Evolutionary conservation across 2,888 invertebrate genomes (phyloP).

Genomic region (Tenthredo notha): DNA sequence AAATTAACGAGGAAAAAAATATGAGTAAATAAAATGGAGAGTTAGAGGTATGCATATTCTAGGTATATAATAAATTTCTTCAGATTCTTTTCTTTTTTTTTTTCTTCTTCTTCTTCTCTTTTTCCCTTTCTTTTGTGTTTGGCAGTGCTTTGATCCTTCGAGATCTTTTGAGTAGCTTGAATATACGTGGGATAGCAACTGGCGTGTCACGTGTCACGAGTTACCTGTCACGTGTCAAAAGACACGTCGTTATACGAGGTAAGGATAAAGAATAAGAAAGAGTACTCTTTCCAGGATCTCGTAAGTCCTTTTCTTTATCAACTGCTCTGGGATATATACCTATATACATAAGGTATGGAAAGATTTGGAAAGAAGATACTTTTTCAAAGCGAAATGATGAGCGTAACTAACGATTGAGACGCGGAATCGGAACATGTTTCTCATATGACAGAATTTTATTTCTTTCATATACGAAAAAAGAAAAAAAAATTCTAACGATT

Average conservation of each 20-base stretch:
- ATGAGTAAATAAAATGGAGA: background rate
- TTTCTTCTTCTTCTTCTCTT: background rate
- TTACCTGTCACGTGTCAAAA: conserved; percentile 32
- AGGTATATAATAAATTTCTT: background rate
- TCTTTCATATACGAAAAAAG: background rate
- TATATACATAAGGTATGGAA: background rate
- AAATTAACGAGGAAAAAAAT: background rate
- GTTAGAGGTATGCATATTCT: background rate
- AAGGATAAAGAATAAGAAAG: conserved; percentile 19
- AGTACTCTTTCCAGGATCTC: background rate
- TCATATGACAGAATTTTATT: background rate
- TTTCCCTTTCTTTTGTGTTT: background rate
- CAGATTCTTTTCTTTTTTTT: background rate
- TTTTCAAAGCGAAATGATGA: conserved; percentile 11
- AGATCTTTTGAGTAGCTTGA: conserved; percentile 12
- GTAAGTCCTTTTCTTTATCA: conserved; percentile 5
- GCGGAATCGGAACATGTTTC: background rate
- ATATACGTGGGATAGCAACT: background rate
- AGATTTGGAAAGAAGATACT: background rate
- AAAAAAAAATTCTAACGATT: background rate
- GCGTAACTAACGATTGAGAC: background rate
- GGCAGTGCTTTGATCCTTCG: conserved; percentile 32
- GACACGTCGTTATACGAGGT: conserved; percentile 23
- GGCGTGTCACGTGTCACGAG: conserved; percentile 37
- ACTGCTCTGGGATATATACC: background rate